phyloP scores from a whole-genome alignment of 2,113 vertebrate genomes.

The Microcebus tavaratra region DNA sequence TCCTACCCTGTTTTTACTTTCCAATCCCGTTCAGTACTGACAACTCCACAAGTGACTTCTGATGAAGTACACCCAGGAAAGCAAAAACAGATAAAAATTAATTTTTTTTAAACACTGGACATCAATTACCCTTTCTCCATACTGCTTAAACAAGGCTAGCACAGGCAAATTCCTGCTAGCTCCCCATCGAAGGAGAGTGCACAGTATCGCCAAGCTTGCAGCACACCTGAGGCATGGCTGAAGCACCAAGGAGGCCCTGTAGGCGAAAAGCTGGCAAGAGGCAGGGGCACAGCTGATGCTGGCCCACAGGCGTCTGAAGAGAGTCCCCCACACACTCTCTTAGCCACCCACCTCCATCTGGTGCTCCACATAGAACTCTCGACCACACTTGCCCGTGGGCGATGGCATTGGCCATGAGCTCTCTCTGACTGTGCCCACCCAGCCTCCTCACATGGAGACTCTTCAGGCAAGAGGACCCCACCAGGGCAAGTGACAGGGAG shows the following conservation, averaged over 20 bases:
- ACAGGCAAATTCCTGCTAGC: background rate
- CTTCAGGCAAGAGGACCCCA: background rate
- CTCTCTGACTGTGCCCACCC: conserved; percentile 1
- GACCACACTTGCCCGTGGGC: conserved; percentile 33
- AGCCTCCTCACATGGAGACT: background rate
- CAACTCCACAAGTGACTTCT: background rate
- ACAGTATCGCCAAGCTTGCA: background rate
- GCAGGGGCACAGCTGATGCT: conserved; percentile 67
- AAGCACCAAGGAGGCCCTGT: conserved; percentile 35
- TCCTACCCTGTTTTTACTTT: background rate
- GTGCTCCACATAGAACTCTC: conserved; percentile 39
- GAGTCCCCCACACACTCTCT: conserved; percentile 27
- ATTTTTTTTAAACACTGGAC: background rate
- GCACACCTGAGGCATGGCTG: conserved; percentile 55
- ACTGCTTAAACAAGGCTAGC: background rate
- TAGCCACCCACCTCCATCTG: conserved; percentile 78
- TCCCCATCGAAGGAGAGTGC: background rate
- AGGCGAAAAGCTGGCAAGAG: conserved; percentile 73
- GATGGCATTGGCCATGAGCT: background rate
- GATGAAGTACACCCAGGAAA: background rate
- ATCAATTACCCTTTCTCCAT: background rate
- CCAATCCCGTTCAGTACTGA: background rate
- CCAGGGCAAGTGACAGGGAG: background rate
- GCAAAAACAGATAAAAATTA: background rate
- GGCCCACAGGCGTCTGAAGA: conserved; percentile 68